Evolutionary conservation across 2,113 vertebrate genomes (phyloP).

Genomic region (Prionailurus bengalensis): DNA sequence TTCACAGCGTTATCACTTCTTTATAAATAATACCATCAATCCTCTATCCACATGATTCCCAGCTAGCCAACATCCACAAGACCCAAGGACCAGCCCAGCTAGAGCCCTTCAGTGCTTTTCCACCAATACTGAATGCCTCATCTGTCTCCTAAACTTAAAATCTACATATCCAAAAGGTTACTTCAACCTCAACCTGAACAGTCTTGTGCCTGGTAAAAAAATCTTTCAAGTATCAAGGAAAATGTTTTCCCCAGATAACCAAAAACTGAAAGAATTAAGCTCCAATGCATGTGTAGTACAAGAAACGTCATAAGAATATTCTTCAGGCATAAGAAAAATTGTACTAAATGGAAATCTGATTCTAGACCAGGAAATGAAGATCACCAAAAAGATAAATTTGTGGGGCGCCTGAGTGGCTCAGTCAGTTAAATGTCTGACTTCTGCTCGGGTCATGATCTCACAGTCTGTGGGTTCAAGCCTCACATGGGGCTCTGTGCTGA

Average conservation of each 20-base stretch:
- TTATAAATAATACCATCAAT: neutral
- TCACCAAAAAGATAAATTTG: neutral
- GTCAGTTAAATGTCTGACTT: too few species aligned
- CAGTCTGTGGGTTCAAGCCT: too few species aligned
- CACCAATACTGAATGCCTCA: neutral
- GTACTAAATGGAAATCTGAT: neutral
- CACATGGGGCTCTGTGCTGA: too few species aligned
- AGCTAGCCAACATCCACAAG: neutral
- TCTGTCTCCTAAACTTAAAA: neutral
- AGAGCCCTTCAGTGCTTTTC: neutral
- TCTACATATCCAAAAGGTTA: neutral
- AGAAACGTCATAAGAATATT: neutral
- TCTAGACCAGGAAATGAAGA: neutral
- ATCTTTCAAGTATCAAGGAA: neutral
- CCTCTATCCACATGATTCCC: neutral
- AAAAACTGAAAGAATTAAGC: neutral
- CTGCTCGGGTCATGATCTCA: too few species aligned
- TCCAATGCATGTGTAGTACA: neutral
- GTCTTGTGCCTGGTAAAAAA: constrained; percentile 44
- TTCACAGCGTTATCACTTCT: constrained; percentile 6
- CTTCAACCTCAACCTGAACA: neutral
- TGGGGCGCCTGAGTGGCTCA: too few species aligned
- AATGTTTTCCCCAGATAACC: neutral
- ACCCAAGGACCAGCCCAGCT: neutral
- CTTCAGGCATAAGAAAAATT: neutral